A percentile compares a stretch with the other conserved stretches of the same genome.
These are phyloP conservation scores for Taenioides sp. DNA, from an alignment of 2,797 vertebrate genomes.

Conservation along the genomic window DNA sequence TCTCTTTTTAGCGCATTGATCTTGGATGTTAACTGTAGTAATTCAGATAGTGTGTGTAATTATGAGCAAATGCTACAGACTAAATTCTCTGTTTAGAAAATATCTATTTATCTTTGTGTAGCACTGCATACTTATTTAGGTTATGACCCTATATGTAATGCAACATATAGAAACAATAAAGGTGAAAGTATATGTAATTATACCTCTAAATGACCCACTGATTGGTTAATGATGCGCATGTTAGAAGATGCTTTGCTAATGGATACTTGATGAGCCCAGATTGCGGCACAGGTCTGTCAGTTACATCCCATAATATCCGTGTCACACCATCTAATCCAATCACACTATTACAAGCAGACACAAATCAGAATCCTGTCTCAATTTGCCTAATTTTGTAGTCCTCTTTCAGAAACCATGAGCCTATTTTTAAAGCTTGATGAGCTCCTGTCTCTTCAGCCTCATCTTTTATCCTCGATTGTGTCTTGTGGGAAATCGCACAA, in stretches of 20 bases:
- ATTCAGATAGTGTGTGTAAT: background rate
- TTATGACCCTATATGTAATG: background rate
- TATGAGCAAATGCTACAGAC: background rate
- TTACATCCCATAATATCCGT: conserved; percentile 49
- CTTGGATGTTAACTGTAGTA: background rate
- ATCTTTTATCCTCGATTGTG: conserved; percentile 32
- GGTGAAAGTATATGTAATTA: conserved; percentile 51
- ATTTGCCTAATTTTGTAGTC: conserved; percentile 33
- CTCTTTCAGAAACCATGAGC: conserved; percentile 31
- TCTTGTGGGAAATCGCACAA: conserved; percentile 29
- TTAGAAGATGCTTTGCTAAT: conserved; percentile 68
- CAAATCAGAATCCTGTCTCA: conserved; percentile 39
- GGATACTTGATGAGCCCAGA: conserved; percentile 57
- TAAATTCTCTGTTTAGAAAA: background rate
- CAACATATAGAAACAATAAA: conserved; percentile 54
- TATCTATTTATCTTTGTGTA: background rate
- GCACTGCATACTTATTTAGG: background rate
- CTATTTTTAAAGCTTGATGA: conserved; percentile 46
- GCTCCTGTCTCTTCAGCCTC: conserved; percentile 20
- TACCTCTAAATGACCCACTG: conserved; percentile 52
- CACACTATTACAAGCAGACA: conserved; percentile 51
- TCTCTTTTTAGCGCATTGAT: background rate
- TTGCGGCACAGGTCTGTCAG: conserved; percentile 35
- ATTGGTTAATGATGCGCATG: conserved; percentile 68
- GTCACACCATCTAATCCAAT: conserved; percentile 63